Evolutionary conservation across 1,140 invertebrate species (phyloP).

Genomic region (Pogonomyrmex californicus): DNA sequence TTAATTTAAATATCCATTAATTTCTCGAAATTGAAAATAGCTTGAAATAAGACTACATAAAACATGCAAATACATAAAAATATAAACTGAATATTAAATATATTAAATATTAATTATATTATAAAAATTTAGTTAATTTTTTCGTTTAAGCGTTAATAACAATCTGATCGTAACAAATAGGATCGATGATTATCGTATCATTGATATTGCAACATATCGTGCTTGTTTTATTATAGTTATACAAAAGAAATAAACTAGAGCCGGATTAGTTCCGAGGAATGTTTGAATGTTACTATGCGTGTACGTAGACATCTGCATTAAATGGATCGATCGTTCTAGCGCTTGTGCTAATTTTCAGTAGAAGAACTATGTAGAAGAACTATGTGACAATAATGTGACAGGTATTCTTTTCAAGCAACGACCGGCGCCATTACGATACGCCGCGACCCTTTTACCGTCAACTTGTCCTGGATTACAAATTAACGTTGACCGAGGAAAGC

Average conservation of each 20-base stretch:
- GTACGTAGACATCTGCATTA: conserved; percentile 49
- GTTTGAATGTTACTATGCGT: conserved; percentile 25
- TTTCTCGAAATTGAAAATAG: not conserved
- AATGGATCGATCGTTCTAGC: conserved; percentile 34
- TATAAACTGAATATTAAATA: not conserved
- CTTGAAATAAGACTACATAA: not conserved
- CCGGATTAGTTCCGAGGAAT: conserved; percentile 43
- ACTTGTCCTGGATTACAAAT: conserved; percentile 48
- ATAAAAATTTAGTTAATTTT: too few species aligned
- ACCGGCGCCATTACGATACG: conserved; percentile 38
- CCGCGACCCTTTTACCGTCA: conserved; percentile 45
- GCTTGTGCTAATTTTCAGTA: conserved; percentile 44
- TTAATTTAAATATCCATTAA: not conserved
- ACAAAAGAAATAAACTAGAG: conserved; percentile 27
- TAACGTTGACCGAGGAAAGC: conserved; percentile 24
- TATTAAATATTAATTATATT: too few species aligned
- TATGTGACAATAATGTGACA: conserved; percentile 40
- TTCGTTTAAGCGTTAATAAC: too few species aligned
- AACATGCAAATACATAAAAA: not conserved
- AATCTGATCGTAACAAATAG: not conserved
- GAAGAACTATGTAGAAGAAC: conserved; percentile 37
- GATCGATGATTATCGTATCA: not conserved
- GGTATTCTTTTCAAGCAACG: conserved; percentile 29
- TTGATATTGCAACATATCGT: not conserved
- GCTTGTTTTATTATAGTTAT: not conserved